Percentiles rank a stretch among this genome's conserved stretches.
Evolutionary conservation across 1,140 invertebrate species (phyloP).

Genomic region (Penaeus chinensis): DNA sequence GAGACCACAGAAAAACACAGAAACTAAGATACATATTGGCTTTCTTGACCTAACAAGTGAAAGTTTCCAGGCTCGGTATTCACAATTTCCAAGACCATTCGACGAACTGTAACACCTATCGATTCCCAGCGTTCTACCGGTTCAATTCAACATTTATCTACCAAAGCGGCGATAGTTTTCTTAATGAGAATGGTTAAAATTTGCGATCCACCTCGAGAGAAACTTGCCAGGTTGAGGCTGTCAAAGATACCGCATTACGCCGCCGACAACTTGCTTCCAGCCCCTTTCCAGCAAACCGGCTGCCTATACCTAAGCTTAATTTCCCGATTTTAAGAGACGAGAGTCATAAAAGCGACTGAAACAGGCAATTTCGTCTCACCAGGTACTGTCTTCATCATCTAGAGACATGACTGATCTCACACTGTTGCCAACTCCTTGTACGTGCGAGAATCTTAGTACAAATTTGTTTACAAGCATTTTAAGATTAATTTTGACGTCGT

Average conservation of each 20-base stretch:
- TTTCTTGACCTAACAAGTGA: no score
- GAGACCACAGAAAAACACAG: not conserved
- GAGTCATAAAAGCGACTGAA: no score
- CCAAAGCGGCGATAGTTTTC: no score
- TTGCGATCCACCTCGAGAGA: no score
- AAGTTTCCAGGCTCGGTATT: no score
- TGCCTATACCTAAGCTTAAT: not conserved
- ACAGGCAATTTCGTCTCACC: not conserved
- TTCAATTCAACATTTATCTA: no score
- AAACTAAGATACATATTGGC: not conserved
- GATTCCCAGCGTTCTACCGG: no score
- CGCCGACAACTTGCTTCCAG: no score
- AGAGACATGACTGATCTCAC: conserved; percentile 23
- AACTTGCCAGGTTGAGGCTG: not conserved
- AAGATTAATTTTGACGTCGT: not conserved
- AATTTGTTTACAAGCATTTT: not conserved
- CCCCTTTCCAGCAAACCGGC: not conserved
- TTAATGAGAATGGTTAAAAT: no score
- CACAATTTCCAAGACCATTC: no score
- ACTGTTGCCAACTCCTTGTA: not conserved
- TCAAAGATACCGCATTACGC: not conserved
- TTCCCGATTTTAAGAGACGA: not conserved
- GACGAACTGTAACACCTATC: no score
- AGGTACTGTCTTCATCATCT: conserved; percentile 53
- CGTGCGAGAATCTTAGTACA: not conserved